phyloP scores from a whole-genome alignment of 2,113 vertebrate species.

The Tylochromis polylepis region DNA sequence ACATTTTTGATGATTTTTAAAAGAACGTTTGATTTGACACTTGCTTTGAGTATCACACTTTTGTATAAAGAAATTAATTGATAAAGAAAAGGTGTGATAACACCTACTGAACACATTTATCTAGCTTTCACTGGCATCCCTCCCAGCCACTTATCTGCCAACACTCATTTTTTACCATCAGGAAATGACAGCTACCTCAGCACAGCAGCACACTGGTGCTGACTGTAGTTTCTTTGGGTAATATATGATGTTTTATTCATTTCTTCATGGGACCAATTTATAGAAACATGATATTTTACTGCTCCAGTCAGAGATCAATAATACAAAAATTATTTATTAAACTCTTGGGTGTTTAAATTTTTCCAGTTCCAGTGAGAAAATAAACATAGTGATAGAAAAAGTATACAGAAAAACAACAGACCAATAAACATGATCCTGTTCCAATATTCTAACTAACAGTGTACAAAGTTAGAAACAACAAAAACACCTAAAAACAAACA shows the following conservation, averaged over 20 bases:
- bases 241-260: background rate
- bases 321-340: background rate
- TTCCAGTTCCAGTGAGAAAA: background rate
- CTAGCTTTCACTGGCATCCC: background rate
- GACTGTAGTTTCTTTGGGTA: background rate
- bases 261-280: background rate
- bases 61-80: fast-evolving
- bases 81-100: background rate
- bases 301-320: background rate
- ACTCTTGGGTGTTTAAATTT: background rate
- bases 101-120: background rate
- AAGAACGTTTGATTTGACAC: background rate
- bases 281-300: too few species aligned
- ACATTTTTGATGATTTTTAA: background rate
- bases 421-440: too few species aligned
- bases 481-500: background rate
- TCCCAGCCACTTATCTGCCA: background rate
- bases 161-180: background rate
- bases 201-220: background rate
- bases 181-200: background rate
- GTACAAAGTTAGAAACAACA: background rate
- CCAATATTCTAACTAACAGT: too few species aligned
- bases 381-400: too few species aligned
- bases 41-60: background rate
- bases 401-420: too few species aligned